Conservation (phyloP, 2,888 invertebrate species). For the Drosophila melanosoma region DNA sequence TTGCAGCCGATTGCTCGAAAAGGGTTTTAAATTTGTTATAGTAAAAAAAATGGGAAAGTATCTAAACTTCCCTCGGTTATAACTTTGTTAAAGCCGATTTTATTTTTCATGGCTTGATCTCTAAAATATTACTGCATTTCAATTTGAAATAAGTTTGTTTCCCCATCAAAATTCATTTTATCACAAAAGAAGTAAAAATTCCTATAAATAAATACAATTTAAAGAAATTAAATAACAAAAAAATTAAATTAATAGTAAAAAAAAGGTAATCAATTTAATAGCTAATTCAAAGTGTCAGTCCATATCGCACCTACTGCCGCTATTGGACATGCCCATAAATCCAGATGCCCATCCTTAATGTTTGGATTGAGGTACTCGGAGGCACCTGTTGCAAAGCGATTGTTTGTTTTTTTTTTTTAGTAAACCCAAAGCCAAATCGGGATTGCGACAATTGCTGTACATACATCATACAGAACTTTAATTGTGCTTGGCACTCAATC, state of each 20-base stretch:
- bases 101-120: background rate
- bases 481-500: constrained; percentile 83
- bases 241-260: background rate
- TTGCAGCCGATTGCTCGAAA: background rate
- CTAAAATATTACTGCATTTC: background rate
- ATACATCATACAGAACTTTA: constrained; percentile 72
- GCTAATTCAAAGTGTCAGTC: constrained; percentile 59
- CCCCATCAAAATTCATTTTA: background rate
- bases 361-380: constrained; percentile 11
- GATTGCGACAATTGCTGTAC: constrained; percentile 77
- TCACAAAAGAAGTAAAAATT: background rate
- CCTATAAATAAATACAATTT: background rate
- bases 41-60: background rate
- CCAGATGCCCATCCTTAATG: constrained; percentile 32
- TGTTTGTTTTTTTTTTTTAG: constrained; percentile 26
- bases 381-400: constrained; percentile 58
- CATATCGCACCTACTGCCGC: constrained; percentile 48
- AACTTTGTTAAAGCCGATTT: constrained; percentile 11
- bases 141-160: background rate
- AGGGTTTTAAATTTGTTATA: background rate
- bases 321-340: constrained; percentile 11
- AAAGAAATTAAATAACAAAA: background rate
- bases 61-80: background rate
- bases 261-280: constrained; percentile 47
- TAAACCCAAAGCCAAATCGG: constrained; percentile 63